These are phyloP conservation scores for Oasisia sp. DNA, from an alignment of 2,888 invertebrate genomes.

Conservation along the genomic window DNA sequence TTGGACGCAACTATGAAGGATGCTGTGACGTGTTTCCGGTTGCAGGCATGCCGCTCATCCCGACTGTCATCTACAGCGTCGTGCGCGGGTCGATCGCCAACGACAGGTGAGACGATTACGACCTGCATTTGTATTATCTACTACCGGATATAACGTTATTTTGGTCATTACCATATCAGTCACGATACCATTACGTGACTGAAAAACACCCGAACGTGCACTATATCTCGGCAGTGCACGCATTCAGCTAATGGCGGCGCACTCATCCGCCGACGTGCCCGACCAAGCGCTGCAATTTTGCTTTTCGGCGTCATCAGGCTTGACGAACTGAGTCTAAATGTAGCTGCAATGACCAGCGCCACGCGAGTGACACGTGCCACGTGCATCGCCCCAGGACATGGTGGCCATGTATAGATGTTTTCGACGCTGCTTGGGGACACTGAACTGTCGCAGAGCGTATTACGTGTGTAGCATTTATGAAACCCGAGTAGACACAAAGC, in stretches of 20 bases:
- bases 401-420: neutral
- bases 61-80: slow-evolving; percentile 23
- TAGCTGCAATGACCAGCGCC: neutral
- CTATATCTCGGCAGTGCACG: neutral
- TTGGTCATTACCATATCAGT: neutral
- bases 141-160: neutral
- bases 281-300: neutral
- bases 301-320: neutral
- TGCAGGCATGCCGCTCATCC: slow-evolving; percentile 29
- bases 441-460: neutral
- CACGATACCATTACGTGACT: neutral
- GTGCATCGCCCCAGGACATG: no score
- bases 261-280: neutral
- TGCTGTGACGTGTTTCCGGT: neutral
- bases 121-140: neutral
- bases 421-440: neutral
- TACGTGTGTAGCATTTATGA: neutral
- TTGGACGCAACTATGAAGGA: no score
- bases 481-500: neutral
- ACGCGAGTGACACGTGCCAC: neutral
- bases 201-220: neutral
- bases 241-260: neutral
- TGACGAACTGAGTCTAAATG: neutral
- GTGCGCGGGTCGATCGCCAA: slow-evolving; percentile 21
- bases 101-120: slow-evolving; percentile 13